A percentile compares a stretch with the other conserved stretches of the same genome.
phyloP scores from a whole-genome alignment of 2,888 invertebrate genomes.

The Bugula neritina region DNA sequence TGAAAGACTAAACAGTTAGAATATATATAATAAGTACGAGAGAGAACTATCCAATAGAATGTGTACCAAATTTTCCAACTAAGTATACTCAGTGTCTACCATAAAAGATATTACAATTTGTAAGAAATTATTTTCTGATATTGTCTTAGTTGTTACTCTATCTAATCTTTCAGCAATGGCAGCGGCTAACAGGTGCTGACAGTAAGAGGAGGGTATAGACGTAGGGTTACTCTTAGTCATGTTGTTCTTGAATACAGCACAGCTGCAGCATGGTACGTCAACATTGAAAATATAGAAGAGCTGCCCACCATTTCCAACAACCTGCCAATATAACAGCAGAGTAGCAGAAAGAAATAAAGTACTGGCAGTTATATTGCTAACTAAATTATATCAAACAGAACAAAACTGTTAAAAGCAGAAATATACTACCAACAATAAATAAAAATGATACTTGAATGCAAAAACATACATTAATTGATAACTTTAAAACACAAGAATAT shows the following conservation, averaged over 20 bases:
- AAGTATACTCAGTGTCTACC: background rate
- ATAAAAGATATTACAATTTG: background rate
- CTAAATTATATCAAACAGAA: no score
- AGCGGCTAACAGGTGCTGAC: constrained; percentile 1
- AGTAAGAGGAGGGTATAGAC: background rate
- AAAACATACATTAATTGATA: no score
- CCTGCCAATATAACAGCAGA: background rate
- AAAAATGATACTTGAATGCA: no score
- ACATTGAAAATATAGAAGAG: constrained; percentile 7
- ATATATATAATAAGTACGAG: no score
- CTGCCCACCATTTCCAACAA: background rate
- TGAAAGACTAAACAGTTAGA: no score
- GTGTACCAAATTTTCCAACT: no score
- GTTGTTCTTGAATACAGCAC: background rate
- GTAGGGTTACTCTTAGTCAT: background rate
- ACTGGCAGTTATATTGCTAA: no score
- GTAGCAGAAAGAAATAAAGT: no score
- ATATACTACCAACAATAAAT: no score
- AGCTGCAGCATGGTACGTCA: background rate
- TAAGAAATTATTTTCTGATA: background rate
- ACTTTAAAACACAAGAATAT: no score
- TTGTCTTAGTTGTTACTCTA: background rate
- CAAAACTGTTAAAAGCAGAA: no score
- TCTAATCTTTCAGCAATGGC: background rate
- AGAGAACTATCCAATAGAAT: no score